Evolutionary conservation across 2,888 invertebrate species (phyloP).

Genomic region (Metopia argyrocephala): DNA sequence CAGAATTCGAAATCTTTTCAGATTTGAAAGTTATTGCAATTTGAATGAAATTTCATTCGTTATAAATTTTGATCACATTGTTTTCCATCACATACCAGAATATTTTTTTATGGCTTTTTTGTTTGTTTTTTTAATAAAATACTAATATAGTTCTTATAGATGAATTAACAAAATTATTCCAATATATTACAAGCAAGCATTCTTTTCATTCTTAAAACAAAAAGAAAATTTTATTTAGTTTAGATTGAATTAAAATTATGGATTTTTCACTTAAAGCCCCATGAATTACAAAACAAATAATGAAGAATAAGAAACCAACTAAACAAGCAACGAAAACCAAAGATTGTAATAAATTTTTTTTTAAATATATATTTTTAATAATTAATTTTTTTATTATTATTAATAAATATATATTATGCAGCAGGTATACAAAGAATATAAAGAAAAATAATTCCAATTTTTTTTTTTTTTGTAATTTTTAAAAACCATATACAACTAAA

Average conservation of each 20-base stretch:
- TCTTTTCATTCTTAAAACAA: not conserved
- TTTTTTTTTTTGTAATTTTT: no score
- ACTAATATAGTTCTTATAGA: not conserved
- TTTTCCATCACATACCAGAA: no score
- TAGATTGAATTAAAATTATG: conserved; percentile 19
- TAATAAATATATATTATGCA: conserved; percentile 66
- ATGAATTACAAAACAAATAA: not conserved
- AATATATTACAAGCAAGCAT: conserved; percentile 24
- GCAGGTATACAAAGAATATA: conserved; percentile 19
- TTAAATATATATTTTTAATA: conserved; percentile 8
- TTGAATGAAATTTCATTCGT: no score
- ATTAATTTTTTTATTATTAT: conserved; percentile 29
- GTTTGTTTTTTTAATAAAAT: not conserved
- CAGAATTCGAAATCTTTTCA: no score
- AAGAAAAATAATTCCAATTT: conserved; percentile 45
- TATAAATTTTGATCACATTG: no score
- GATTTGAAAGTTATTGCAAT: no score
- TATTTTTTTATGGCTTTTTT: not conserved
- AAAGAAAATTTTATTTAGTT: conserved; percentile 48
- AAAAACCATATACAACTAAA: conserved; percentile 57
- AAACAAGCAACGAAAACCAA: conserved; percentile 51
- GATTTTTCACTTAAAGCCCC: not conserved
- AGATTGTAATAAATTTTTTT: conserved; percentile 27
- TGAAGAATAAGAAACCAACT: conserved; percentile 42
- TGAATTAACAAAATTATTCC: conserved; percentile 12